A percentile compares a stretch with the other conserved stretches of the same genome.
These are phyloP conservation scores for Cybosia mesomella DNA, from an alignment of 2,888 invertebrate species.

Conservation along the genomic window DNA sequence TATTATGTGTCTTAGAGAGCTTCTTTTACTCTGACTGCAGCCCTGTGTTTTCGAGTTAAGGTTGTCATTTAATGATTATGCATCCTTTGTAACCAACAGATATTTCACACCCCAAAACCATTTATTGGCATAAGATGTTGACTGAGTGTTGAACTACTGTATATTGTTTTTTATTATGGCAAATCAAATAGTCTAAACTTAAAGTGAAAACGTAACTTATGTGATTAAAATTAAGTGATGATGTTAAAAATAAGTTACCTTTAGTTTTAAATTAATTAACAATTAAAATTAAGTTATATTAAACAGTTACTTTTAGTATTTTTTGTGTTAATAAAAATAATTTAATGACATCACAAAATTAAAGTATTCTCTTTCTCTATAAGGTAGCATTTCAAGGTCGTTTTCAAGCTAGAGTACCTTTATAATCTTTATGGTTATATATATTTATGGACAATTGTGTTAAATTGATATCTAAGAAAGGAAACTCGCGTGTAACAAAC, in stretches of 20 bases:
- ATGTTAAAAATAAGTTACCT: constrained; percentile 44
- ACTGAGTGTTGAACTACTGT: constrained; percentile 23
- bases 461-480: too few species aligned
- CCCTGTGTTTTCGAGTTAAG: too few species aligned
- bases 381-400: background rate
- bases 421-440: background rate
- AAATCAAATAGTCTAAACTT: constrained; percentile 16
- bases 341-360: constrained; percentile 9
- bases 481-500: too few species aligned
- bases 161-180: background rate
- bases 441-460: too few species aligned
- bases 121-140: background rate
- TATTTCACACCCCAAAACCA: background rate
- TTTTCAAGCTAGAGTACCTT: too few species aligned
- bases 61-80: too few species aligned
- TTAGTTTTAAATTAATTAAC: constrained; percentile 26
- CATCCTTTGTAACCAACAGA: too few species aligned
- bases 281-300: constrained; percentile 18
- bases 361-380: background rate
- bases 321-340: background rate
- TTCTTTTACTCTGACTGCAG: too few species aligned
- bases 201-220: constrained; percentile 34
- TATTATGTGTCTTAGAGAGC: too few species aligned
- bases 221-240: constrained; percentile 43
- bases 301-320: background rate